Evolutionary conservation across 92 coral and sea anemone genomes (phyloP), one percentile per base, ranked within the genome.

Genomic region (Actinostola sp.): DNA sequence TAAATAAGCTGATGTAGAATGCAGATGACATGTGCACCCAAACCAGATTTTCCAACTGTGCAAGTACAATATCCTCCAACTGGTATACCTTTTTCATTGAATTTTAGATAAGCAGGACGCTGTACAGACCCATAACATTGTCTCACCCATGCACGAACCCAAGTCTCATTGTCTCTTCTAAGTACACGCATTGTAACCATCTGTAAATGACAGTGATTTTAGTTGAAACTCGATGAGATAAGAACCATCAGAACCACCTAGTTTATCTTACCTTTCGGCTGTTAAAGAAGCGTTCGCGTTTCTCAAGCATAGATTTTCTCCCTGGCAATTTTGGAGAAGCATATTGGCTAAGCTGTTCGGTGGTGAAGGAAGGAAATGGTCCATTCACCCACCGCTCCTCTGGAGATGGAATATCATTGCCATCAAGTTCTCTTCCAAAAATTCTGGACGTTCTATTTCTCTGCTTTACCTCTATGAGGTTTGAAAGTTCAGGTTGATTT

Each of bases 71-170:
- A 21, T 7, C 70, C 79, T 23, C 79, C 77, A 31, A 57, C 46
- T 71, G 66, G 66, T 3, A 32, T 33, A 8, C 77, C 77, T 32
- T 36, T 53, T 55, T 27, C 24, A 20, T 71, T 41, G 54, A 71
- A 71, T 26, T 52, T 50, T 17, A 71, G 66, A 57, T 52, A 71
- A 9, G 66, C 77, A 49, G 77, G 66, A 33, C 77, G 28, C 24
- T 55, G 77, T 9, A 35, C 15, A n/a, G 65, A 53, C 26, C 48
- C 64, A 55, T 71, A 71, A 14, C 66, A 71, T 42, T 71, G 66
- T 7, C 51, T 54, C 17, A 56, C 21, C 77, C 77, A 71, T 15
- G 77, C 77, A 29, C 77, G 52, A 31, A 71, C 65, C 77, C 77
- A 71, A 30, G 77, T 71, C 10, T 46, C 65, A 71, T 52, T 55